These are phyloP conservation scores for Caenorhabditis virilis DNA, from an alignment of 2,888 invertebrate species.

Conservation along the genomic window DNA sequence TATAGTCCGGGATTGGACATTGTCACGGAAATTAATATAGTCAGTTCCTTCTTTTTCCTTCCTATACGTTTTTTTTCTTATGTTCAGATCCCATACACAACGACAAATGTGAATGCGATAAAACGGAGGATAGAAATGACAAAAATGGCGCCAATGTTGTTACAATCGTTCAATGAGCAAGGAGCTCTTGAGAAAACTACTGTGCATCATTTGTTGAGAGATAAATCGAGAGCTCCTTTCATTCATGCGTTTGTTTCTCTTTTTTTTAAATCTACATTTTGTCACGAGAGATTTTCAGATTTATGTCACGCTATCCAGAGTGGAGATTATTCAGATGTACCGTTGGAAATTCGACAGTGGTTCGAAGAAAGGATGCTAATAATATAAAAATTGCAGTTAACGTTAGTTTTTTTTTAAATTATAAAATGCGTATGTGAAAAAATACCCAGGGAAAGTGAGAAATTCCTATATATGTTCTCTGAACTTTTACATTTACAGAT, in stretches of 20 bases:
- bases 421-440: too few species aligned
- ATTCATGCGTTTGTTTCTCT: slow-evolving; percentile 2
- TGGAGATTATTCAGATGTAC: slow-evolving; percentile 45
- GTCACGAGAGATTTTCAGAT: background rate
- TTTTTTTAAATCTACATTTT: background rate
- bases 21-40: background rate
- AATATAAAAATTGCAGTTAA: too few species aligned
- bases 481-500: background rate
- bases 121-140: background rate
- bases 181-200: background rate
- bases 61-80: background rate
- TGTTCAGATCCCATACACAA: background rate
- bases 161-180: slow-evolving; percentile 9
- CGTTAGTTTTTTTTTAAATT: too few species aligned
- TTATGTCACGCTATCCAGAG: slow-evolving; percentile 39
- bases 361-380: too few species aligned
- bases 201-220: background rate
- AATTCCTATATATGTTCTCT: too few species aligned
- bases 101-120: background rate
- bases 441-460: too few species aligned
- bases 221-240: background rate
- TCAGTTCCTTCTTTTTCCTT: background rate
- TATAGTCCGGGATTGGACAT: background rate
- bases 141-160: slow-evolving; percentile 19
- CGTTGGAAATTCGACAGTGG: slow-evolving; percentile 16